Evolutionary conservation across 1,140 invertebrate species (phyloP), one percentile per base, ranked within the genome.

Genomic region (Drosophila saltans): DNA sequence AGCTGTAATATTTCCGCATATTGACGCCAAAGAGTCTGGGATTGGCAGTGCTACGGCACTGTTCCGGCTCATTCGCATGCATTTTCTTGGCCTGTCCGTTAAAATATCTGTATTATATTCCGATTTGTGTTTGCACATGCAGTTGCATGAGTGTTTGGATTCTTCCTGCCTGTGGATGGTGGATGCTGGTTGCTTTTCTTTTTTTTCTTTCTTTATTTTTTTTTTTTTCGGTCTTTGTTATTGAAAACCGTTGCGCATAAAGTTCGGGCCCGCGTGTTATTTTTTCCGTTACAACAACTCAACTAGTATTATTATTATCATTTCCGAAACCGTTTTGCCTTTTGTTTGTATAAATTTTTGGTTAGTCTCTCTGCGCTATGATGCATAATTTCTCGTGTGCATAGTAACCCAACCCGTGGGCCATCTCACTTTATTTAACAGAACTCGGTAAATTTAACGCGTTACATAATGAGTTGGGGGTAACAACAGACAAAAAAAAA

Each of bases 1-100:
- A 64, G 43, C 30, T 72, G 72, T 62, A 75, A 75, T 75, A 75
- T 75, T 75, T 75, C 4, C 64, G 45, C 16, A 75, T 61, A 74
- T 60, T 58, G 45, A 61, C 48, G 71, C 28, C 57, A 28, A 10
- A 33, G 21, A 24, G 28, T 43, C 56, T 72, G 69, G 11, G 7
- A 55, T 72, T 74, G 69, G 36, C 26, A 66, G 30, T 55, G 11
- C 66, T 26, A 40, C 57, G 8, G 48, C 10, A 8, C 28, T 43
- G 41, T 57, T 48, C 39, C 21, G 21, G 45, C 69, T 57, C 61
- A 58, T 65, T 45, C 40, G 63, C 52, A 26, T 30, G 39, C 33
- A 33, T 39, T 71, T 71, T 28, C 41, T 63, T 33, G 41, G 43
- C 28, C 61, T 63, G 41, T 33, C 61, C 45, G 26, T 48, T 28